These are phyloP conservation scores for Cuniculus paca DNA, from an alignment of 2,797 vertebrate genomes.

Conservation along the genomic window DNA sequence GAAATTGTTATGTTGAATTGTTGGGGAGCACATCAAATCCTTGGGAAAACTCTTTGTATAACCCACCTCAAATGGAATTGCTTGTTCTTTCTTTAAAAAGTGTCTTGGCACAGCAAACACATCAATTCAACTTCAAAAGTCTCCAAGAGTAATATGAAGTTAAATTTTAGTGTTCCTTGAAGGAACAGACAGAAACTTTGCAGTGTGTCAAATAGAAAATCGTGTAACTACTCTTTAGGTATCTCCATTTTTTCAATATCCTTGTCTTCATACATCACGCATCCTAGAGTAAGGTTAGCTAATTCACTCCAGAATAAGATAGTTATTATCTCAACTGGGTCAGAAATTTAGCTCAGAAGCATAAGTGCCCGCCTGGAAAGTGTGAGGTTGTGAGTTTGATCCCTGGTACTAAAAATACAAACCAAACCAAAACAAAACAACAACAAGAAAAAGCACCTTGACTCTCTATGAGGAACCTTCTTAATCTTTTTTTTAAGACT, in stretches of 20 bases:
- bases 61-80: background rate
- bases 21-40: too few species aligned
- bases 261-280: background rate
- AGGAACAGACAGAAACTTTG: background rate
- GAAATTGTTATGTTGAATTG: background rate
- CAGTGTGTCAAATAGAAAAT: background rate
- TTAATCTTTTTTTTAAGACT: background rate
- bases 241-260: background rate
- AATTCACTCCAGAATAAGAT: background rate
- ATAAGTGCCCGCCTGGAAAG: too few species aligned
- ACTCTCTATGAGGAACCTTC: background rate
- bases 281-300: background rate
- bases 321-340: background rate
- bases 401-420: too few species aligned
- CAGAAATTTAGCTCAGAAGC: too few species aligned
- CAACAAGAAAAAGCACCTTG: background rate
- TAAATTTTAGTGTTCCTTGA: slow-evolving; percentile 3
- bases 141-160: background rate
- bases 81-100: background rate
- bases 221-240: background rate
- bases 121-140: slow-evolving; percentile 4
- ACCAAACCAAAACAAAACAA: too few species aligned
- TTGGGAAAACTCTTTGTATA: slow-evolving; percentile 16
- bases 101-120: background rate
- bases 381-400: too few species aligned